phyloP scores from a whole-genome alignment of 2,888 invertebrate species.

The Cephus sareptanus region DNA sequence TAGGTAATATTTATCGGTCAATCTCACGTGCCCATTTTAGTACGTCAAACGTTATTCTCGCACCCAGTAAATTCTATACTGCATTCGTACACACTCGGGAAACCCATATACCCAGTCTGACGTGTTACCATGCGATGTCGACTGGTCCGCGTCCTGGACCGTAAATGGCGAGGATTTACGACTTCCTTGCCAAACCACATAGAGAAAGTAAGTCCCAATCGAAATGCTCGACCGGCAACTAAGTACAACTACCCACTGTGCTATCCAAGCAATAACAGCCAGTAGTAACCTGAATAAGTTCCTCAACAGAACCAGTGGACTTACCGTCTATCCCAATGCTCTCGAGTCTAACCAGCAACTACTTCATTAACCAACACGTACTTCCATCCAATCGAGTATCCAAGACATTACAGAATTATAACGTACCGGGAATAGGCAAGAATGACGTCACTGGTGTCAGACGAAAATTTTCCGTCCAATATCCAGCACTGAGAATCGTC shows the following conservation, averaged over 20 bases:
- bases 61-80: background rate
- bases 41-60: background rate
- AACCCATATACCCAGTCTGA: background rate
- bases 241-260: background rate
- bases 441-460: background rate
- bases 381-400: background rate
- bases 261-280: background rate
- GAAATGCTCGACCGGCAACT: background rate
- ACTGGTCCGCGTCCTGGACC: background rate
- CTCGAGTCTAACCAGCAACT: background rate
- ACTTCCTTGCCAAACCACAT: slow-evolving; percentile 37
- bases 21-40: background rate
- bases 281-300: background rate
- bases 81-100: background rate
- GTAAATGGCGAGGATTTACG: slow-evolving; percentile 39
- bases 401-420: background rate
- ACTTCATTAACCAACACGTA: too few relatives aligned
- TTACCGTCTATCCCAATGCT: background rate
- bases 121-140: background rate
- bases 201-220: slow-evolving; percentile 39
- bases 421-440: background rate
- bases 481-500: background rate
- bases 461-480: background rate
- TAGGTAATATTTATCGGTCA: background rate
- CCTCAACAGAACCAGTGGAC: background rate